These are phyloP conservation scores for Oryzias woworae DNA, from an alignment of 2,113 vertebrate species.

Conservation along the genomic window DNA sequence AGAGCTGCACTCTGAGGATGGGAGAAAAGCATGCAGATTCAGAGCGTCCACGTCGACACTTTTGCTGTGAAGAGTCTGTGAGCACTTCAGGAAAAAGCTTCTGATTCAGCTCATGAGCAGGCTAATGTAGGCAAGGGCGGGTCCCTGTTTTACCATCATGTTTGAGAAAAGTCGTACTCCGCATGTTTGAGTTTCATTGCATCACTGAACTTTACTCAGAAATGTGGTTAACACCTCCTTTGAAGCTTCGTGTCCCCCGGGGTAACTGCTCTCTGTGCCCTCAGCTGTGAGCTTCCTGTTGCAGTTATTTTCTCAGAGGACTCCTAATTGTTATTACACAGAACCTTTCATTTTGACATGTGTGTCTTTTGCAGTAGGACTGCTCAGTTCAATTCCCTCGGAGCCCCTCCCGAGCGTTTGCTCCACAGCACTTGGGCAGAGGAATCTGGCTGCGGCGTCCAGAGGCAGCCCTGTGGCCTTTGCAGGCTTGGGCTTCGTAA, in stretches of 20 bases:
- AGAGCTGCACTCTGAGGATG: no score
- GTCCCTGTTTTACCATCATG: constrained; percentile 29
- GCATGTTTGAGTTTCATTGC: constrained; percentile 44
- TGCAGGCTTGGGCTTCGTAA: constrained; percentile 91
- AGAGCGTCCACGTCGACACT: no score
- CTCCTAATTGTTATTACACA: background rate
- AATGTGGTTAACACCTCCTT: constrained; percentile 83
- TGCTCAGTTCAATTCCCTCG: constrained; percentile 79
- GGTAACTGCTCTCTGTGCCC: constrained; percentile 6
- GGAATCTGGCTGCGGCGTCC: constrained; percentile 82
- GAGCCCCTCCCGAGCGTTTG: constrained; percentile 82
- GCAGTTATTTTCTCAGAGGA: constrained; percentile 39
- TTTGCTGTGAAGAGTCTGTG: background rate
- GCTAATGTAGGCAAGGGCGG: constrained; percentile 43
- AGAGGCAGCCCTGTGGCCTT: constrained; percentile 87
- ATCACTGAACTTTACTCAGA: constrained; percentile 43
- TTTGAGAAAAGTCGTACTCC: constrained; percentile 33
- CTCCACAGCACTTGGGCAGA: constrained; percentile 86
- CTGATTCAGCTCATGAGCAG: constrained; percentile 7
- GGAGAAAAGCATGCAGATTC: no score
- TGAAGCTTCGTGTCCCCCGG: constrained; percentile 71
- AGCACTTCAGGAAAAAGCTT: background rate
- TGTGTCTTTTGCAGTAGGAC: constrained; percentile 81
- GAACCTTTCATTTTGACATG: constrained; percentile 23
- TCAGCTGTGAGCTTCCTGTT: constrained; percentile 48